Percentiles rank a stretch among this genome's conserved stretches.
These are phyloP conservation scores for Labeo calbasu DNA, from an alignment of 2,797 vertebrate species.

Conservation along the genomic window DNA sequence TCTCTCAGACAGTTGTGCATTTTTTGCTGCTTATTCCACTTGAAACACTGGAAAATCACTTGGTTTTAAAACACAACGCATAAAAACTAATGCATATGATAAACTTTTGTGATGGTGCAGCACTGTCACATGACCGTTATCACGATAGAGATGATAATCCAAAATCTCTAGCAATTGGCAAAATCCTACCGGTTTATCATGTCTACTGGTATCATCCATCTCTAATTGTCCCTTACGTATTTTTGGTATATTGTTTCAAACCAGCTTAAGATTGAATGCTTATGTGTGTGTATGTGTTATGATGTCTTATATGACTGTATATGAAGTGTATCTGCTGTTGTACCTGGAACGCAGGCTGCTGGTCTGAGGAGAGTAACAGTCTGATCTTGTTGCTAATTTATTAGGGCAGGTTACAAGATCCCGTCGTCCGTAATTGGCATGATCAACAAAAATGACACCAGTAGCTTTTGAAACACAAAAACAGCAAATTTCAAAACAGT, in stretches of 20 bases:
- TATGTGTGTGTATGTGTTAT: not conserved
- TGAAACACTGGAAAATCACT: no score
- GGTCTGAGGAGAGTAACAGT: slow-evolving; percentile 46
- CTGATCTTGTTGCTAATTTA: not conserved
- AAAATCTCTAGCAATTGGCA: no score
- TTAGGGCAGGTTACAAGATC: slow-evolving; percentile 18
- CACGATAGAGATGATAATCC: no score
- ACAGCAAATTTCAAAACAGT: not conserved
- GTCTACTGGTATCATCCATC: no score
- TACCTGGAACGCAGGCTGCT: slow-evolving; percentile 24
- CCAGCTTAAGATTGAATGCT: not conserved
- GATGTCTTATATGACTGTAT: not conserved
- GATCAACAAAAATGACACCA: slow-evolving; percentile 1
- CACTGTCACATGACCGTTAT: no score
- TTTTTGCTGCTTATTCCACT: no score
- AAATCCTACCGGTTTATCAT: no score
- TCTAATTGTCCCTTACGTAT: no score
- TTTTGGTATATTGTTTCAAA: not conserved
- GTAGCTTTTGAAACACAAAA: not conserved
- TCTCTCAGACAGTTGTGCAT: no score
- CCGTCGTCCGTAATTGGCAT: slow-evolving; percentile 32
- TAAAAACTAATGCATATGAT: no score
- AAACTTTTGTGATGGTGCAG: no score
- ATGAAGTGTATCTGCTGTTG: not conserved
- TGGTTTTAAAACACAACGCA: no score